Conservation (phyloP, 2,888 invertebrate genomes). For the Hedya salicella region DNA sequence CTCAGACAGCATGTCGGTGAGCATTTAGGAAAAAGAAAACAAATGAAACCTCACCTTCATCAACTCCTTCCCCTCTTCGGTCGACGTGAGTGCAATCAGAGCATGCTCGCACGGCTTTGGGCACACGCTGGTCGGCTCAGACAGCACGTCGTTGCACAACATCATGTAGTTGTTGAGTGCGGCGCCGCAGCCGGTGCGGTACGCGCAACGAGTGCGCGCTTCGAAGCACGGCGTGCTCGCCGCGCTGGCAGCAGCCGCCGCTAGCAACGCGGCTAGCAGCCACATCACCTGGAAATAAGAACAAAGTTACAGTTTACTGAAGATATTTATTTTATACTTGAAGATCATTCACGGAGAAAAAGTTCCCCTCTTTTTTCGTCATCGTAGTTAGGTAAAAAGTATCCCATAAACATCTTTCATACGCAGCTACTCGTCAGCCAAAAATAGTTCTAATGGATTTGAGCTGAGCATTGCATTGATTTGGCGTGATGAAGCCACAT, state of each 20-base stretch:
- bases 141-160: slow-evolving; percentile 88
- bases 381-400: too few species aligned
- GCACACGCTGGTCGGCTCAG: slow-evolving; percentile 85
- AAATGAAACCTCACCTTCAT: slow-evolving; percentile 86
- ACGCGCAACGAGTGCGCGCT: slow-evolving; percentile 90
- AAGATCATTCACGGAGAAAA: too few species aligned
- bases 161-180: slow-evolving; percentile 91
- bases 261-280: slow-evolving; percentile 66
- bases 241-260: slow-evolving; percentile 64
- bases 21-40: not conserved
- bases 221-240: slow-evolving; percentile 84
- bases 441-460: too few species aligned
- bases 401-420: too few species aligned
- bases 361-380: too few species aligned
- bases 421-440: too few species aligned
- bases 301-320: not conserved
- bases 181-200: slow-evolving; percentile 90
- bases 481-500: too few species aligned
- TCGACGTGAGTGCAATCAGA: slow-evolving; percentile 91
- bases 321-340: too few species aligned
- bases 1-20: too few species aligned
- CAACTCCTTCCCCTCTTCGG: slow-evolving; percentile 91
- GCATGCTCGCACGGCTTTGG: slow-evolving; percentile 91
- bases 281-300: slow-evolving; percentile 70
- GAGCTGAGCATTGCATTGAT: too few species aligned